phyloP scores from a whole-genome alignment of 1,140 invertebrate genomes.

The Dufourea novaeangliae region DNA sequence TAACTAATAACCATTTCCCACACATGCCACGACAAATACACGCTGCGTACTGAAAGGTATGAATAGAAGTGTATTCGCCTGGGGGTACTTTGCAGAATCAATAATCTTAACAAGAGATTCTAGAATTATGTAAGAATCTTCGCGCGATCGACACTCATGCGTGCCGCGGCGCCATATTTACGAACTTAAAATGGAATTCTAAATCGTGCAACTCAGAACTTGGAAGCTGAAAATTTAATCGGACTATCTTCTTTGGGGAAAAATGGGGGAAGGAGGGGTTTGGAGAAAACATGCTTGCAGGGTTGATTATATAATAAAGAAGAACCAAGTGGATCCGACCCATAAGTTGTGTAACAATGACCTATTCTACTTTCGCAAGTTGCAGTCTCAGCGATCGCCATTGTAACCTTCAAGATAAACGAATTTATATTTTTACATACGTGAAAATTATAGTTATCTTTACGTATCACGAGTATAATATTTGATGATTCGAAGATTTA shows the following conservation, averaged over 20 bases:
- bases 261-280: too few species aligned
- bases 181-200: not conserved
- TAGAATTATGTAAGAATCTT: not conserved
- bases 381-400: not conserved
- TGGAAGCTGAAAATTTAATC: not conserved
- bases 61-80: not conserved
- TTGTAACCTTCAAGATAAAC: not conserved
- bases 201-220: not conserved
- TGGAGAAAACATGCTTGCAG: not conserved
- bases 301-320: not conserved
- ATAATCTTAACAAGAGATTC: too few species aligned
- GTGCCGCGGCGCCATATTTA: not conserved
- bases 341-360: not conserved
- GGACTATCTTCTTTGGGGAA: accelerated
- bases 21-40: conserved; percentile 4
- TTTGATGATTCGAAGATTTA: too few species aligned
- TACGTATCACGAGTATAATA: too few species aligned
- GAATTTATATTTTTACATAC: not conserved
- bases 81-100: too few species aligned
- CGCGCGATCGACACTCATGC: not conserved
- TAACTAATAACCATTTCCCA: conserved; percentile 15
- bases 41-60: conserved; percentile 21
- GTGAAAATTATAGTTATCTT: too few species aligned
- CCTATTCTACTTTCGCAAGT: conserved; percentile 10
- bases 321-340: too few species aligned